Conservation (phyloP, 2,113 vertebrate species). For the Struthidea cinerea region DNA sequence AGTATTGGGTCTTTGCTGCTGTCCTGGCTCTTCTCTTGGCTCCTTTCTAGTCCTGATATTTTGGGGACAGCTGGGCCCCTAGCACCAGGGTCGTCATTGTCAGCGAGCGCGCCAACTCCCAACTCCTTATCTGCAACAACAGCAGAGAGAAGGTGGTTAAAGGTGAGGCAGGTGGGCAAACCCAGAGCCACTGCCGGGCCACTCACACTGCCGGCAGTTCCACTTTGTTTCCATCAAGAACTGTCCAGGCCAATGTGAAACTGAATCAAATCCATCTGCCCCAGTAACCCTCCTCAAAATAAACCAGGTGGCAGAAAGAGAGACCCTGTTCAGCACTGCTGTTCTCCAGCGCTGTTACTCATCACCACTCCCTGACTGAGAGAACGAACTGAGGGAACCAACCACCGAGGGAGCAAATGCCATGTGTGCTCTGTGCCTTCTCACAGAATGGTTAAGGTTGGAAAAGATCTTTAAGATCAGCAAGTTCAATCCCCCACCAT, state of each 20-base stretch:
- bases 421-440: accelerated
- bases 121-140: slow-evolving; percentile 82
- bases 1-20: slow-evolving; percentile 79
- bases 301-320: background rate
- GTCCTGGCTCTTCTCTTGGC: slow-evolving; percentile 95
- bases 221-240: background rate
- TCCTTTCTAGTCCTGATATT: slow-evolving; percentile 97
- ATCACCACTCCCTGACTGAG: background rate
- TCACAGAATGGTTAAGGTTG: background rate
- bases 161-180: accelerated
- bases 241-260: accelerated
- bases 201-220: accelerated
- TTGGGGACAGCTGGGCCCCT: slow-evolving; percentile 83
- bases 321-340: accelerated
- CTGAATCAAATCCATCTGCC: background rate
- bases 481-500: background rate
- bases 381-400: background rate
- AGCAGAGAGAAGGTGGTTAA: background rate
- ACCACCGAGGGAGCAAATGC: background rate
- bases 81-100: slow-evolving; percentile 87
- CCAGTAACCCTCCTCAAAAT: background rate
- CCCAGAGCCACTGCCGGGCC: too few relatives aligned
- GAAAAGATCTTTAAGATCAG: background rate
- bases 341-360: accelerated
- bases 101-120: slow-evolving; percentile 75